Conservation (phyloP, 1,140 invertebrate genomes). For the Drosophila kanapiae region DNA sequence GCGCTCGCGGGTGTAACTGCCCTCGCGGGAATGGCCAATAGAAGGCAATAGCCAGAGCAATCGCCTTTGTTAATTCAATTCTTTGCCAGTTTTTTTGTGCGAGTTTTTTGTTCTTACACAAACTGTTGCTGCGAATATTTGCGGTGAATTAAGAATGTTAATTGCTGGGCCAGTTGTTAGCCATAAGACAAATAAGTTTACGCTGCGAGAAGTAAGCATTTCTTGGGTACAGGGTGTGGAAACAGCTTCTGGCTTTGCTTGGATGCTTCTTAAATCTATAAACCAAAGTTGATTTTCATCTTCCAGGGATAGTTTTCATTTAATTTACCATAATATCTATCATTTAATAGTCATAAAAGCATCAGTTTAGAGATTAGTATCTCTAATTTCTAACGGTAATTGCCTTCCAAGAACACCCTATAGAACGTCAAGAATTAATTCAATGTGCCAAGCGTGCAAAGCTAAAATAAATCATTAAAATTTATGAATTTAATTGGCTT, state of each 20-base stretch:
- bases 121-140: constrained; percentile 77
- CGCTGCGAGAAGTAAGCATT: constrained; percentile 34
- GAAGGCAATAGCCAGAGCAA: constrained; percentile 37
- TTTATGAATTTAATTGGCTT: constrained; percentile 82
- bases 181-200: constrained; percentile 48
- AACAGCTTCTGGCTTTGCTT: neutral
- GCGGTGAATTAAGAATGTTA: constrained; percentile 63
- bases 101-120: constrained; percentile 70
- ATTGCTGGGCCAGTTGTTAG: constrained; percentile 49
- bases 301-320: no score
- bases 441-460: constrained; percentile 61
- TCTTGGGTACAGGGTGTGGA: constrained; percentile 42
- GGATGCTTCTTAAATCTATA: neutral
- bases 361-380: neutral
- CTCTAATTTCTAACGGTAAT: neutral
- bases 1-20: constrained; percentile 40
- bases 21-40: constrained; percentile 35
- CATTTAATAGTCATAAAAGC: neutral
- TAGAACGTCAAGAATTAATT: constrained; percentile 57
- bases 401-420: constrained; percentile 50
- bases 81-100: constrained; percentile 12
- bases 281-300: no score
- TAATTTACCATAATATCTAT: no score
- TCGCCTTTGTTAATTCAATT: constrained; percentile 26
- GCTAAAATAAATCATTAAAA: constrained; percentile 81